phyloP scores from a whole-genome alignment of 2,888 invertebrate species.

The Drosophila cracens region DNA sequence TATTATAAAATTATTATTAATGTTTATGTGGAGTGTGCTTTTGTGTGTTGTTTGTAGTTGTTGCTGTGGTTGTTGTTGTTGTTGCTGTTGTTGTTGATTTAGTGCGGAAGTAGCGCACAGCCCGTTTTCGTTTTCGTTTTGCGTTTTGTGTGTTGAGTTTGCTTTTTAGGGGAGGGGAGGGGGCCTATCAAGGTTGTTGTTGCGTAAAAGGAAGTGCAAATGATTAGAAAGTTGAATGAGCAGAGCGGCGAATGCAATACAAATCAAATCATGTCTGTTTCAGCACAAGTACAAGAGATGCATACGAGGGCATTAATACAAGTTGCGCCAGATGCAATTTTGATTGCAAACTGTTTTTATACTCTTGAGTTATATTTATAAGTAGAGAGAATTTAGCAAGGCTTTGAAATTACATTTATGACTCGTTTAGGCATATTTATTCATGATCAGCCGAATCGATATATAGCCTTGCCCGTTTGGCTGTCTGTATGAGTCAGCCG shows the following conservation, averaged over 20 bases:
- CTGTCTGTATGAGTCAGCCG: neutral
- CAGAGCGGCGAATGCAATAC: slow-evolving; percentile 41
- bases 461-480: neutral
- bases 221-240: slow-evolving; percentile 72
- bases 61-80: neutral
- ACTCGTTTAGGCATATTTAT: neutral
- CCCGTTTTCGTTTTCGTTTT: slow-evolving; percentile 56
- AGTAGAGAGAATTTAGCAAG: neutral
- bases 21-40: slow-evolving; percentile 22
- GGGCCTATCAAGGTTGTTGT: slow-evolving; percentile 75
- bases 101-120: slow-evolving; percentile 58
- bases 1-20: slow-evolving; percentile 40
- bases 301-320: slow-evolving; percentile 46
- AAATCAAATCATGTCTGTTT: slow-evolving; percentile 20
- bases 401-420: neutral
- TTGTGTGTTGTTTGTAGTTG: slow-evolving; percentile 3
- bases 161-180: neutral
- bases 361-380: neutral
- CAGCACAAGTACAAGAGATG: slow-evolving; percentile 30
- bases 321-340: slow-evolving; percentile 15
- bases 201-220: slow-evolving; percentile 79
- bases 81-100: slow-evolving; percentile 5
- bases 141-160: slow-evolving; percentile 33
- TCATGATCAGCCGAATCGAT: neutral
- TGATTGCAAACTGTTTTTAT: neutral